A percentile compares a stretch with the other conserved stretches of the same genome.
These are phyloP conservation scores for Zaprionus ornatus DNA, from an alignment of 1,140 invertebrate species.

Conservation along the genomic window DNA sequence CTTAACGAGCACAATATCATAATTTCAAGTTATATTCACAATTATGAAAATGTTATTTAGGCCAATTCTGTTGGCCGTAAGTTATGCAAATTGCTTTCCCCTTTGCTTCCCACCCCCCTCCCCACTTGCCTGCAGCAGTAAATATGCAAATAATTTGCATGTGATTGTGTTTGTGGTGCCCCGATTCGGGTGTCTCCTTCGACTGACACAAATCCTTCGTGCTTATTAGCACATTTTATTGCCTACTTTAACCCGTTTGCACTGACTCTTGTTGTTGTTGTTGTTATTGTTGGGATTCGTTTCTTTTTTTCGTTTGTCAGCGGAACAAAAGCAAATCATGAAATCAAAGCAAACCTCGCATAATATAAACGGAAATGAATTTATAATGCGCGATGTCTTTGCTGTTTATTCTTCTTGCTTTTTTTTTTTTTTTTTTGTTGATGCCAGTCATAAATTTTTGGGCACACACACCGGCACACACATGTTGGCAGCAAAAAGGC, in stretches of 20 bases:
- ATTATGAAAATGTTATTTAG: background rate
- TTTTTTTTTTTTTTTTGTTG: constrained; percentile 30
- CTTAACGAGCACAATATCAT: background rate
- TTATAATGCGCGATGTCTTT: constrained; percentile 72
- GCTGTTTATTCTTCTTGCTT: constrained; percentile 37
- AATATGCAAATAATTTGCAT: constrained; percentile 30
- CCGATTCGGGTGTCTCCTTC: background rate
- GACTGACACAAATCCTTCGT: constrained; percentile 53
- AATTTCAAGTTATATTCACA: background rate
- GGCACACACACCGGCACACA: constrained; percentile 21
- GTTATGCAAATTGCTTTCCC: background rate
- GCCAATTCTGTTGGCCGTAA: background rate
- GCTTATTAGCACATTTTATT: constrained; percentile 77
- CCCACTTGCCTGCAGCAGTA: background rate
- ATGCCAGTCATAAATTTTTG: constrained; percentile 44
- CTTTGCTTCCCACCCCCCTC: no score
- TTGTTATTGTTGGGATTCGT: background rate
- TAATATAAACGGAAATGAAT: constrained; percentile 75
- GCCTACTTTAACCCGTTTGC: constrained; percentile 56
- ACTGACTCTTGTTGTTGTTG: constrained; percentile 12
- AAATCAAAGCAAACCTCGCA: constrained; percentile 48
- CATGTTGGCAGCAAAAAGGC: constrained; percentile 40
- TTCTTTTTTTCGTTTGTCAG: constrained; percentile 12
- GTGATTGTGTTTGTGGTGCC: background rate
- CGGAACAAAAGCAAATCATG: constrained; percentile 27